A percentile compares a stretch with the other conserved stretches of the same genome.
phyloP scores from a whole-genome alignment of 2,888 invertebrate species.

The Cephonodes hylas region DNA sequence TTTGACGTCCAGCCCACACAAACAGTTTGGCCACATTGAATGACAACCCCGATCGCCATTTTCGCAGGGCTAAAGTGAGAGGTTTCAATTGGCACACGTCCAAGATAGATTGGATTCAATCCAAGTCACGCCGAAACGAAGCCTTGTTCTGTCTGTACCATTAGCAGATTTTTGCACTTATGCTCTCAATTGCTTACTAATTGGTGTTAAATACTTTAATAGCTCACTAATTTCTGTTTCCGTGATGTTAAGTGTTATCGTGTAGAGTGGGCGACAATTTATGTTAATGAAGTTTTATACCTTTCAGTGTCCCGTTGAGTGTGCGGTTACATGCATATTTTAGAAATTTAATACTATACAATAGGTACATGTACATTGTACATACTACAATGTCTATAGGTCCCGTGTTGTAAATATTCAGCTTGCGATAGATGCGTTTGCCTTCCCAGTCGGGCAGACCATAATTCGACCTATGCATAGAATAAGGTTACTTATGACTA shows the following conservation, averaged over 20 bases:
- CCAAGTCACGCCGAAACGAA: conserved; percentile 51
- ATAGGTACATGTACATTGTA: too few relatives aligned
- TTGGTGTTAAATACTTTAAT: conserved; percentile 19
- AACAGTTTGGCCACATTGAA: conserved; percentile 31
- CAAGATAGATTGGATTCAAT: conserved; percentile 51
- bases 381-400: too few relatives aligned
- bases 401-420: too few relatives aligned
- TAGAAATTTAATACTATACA: too few relatives aligned
- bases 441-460: too few relatives aligned
- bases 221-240: background rate
- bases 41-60: conserved; percentile 40
- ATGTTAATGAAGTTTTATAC: background rate
- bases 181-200: conserved; percentile 31
- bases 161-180: conserved; percentile 53
- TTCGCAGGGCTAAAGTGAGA: conserved; percentile 47
- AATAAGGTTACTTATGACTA: too few relatives aligned
- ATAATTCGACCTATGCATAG: too few relatives aligned
- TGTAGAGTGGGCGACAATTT: background rate
- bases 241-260: background rate
- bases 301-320: too few relatives aligned
- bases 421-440: too few relatives aligned
- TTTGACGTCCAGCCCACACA: conserved; percentile 25
- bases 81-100: conserved; percentile 52
- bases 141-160: conserved; percentile 50
- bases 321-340: too few relatives aligned